Base-by-base conservation (phyloP, 2,113 vertebrate genomes). In the Corvus cornix region DNA sequence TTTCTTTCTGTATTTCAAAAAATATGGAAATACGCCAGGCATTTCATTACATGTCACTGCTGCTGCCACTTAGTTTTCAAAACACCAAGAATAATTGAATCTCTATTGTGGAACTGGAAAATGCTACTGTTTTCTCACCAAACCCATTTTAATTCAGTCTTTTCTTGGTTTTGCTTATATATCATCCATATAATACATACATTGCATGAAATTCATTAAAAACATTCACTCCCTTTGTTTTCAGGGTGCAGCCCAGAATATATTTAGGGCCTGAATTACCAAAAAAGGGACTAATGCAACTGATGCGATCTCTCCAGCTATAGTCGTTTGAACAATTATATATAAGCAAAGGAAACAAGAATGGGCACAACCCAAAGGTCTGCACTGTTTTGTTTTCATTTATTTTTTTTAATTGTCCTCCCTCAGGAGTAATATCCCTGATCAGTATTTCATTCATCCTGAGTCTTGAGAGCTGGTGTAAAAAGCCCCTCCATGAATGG, bases 191-290 rank as follows among this genome's bases (percentile, higher is more conserved):
- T 64, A 87, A 80, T 88, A 67, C 88, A 90, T 90, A 84, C 95
- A 93, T 94, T 85, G 94, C 96, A 95, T 94, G 89, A 81, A 97
- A 94, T 91, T 96, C 93, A 82, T 97, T 96, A 85, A 96, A 97
- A 95, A 91, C 89, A 95, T 96, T 97, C 94, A 96, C 94, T 96
- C 95, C 93, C 95, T 97, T 97, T 96, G 93, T 96, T 97, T 97
- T 95, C 94, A 97, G 93, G 95, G 94, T 96, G 89, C 96, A 96
- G 75, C 82, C 94, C 95, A 96, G 95, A 97, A 93, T 96, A 95
- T 95, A 96, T 95, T 90, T 97, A 97, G 90, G 95, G 95, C 90
- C 96, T 1, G 94, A 96, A 96, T 95, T 97, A 96, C 93, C 95
- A 96, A 95, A 96, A 96, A 96, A 95, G 90, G 93, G 96, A 88